A percentile compares a stretch with the other conserved stretches of the same genome.
These are phyloP conservation scores for Caenorhabditis sp. DNA, from an alignment of 2,888 invertebrate species.

Conservation along the genomic window DNA sequence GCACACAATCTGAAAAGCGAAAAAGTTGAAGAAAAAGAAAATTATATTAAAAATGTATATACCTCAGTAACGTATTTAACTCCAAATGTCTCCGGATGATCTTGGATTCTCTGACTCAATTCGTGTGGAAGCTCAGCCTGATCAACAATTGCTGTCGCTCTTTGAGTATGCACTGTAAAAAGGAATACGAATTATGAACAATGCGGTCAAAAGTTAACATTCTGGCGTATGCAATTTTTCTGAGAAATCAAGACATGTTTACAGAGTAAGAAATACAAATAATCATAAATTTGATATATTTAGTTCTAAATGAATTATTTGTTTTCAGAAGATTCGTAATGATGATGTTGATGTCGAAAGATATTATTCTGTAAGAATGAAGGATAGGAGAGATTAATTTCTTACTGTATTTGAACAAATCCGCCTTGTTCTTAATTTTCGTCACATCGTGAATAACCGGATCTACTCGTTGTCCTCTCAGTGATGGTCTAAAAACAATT, in stretches of 20 bases:
- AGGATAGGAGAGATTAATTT: not conserved
- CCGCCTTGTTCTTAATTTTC: slow-evolving; percentile 18
- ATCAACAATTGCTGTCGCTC: slow-evolving; percentile 21
- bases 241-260: too few species aligned
- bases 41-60: too few species aligned
- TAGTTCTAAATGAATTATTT: too few species aligned
- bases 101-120: slow-evolving; percentile 23
- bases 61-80: slow-evolving; percentile 32
- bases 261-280: too few species aligned
- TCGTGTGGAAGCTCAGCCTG: slow-evolving; percentile 33
- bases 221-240: too few species aligned
- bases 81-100: slow-evolving; percentile 26
- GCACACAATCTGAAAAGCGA: slow-evolving; percentile 68
- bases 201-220: not conserved
- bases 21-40: too few species aligned
- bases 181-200: not conserved
- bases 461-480: slow-evolving; percentile 38
- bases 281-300: too few species aligned
- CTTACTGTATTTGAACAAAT: slow-evolving; percentile 58
- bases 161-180: slow-evolving; percentile 45
- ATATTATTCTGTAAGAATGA: not conserved
- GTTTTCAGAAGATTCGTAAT: too few species aligned
- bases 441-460: slow-evolving; percentile 19
- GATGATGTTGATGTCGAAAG: not conserved
- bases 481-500: slow-evolving; percentile 42